phyloP scores from a whole-genome alignment of 2,888 invertebrate species.

The Dolichomitus sp. region DNA sequence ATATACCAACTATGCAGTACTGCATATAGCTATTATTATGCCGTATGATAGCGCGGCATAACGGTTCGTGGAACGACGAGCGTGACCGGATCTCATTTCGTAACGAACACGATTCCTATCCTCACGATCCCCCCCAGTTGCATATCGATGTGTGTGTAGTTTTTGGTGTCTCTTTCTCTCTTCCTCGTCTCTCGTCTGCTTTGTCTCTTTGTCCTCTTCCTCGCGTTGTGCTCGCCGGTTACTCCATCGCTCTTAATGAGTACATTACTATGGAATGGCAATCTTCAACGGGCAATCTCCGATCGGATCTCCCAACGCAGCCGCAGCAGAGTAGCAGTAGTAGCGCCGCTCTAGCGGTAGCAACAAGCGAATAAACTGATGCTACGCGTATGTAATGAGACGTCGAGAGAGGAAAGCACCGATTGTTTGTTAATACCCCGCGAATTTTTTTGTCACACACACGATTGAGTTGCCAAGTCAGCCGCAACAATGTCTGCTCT shows the following conservation, averaged over 20 bases:
- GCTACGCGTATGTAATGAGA: conserved; percentile 14
- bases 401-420: conserved; percentile 40
- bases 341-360: conserved; percentile 11
- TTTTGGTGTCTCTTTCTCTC: conserved; percentile 13
- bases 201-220: not conserved
- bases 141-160: conserved; percentile 26
- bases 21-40: conserved; percentile 6
- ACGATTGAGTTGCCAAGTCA: conserved; percentile 23
- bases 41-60: conserved; percentile 36
- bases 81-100: conserved; percentile 63
- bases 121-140: conserved; percentile 35
- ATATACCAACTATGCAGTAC: not conserved
- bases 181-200: conserved; percentile 1
- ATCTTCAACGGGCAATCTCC: conserved; percentile 58
- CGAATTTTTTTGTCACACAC: not conserved
- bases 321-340: not conserved
- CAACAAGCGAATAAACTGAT: not conserved
- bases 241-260: conserved; percentile 59
- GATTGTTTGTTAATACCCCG: conserved; percentile 49
- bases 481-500: conserved; percentile 27
- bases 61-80: conserved; percentile 51
- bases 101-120: conserved; percentile 59
- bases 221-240: conserved; percentile 35
- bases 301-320: conserved; percentile 49
- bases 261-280: conserved; percentile 62